Base-by-base conservation (phyloP, 2,888 invertebrate genomes). In the Xanthia icteritia region DNA sequence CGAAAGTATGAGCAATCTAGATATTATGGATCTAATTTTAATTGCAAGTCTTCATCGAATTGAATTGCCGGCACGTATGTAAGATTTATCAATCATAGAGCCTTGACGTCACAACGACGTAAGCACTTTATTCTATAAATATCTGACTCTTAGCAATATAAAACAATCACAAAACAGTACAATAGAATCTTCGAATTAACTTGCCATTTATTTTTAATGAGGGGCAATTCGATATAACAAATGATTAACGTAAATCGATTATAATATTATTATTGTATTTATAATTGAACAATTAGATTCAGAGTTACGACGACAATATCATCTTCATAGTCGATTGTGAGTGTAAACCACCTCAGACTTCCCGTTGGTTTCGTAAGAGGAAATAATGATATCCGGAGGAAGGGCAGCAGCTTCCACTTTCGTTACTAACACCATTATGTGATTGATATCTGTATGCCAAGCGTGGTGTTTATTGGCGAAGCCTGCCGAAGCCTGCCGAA, bases 371-470 rank as follows among this genome's bases (percentile, higher is more conserved):
- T 82, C 78, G 75, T 61, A 82, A 86, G 74, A 86, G 83, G 69
- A 86, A 86, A 82, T 78, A 36, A 75, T 75, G 66, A 64, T 73
- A 84, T 86, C 84, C 86, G 78, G 69, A 82, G 83, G 86, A 84
- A 86, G 83, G 86, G 86, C 84, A 82, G 15, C 71, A 72, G 85
- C 84, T 75, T 75, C 84, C 66, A 86, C 83, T 84, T 84, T 84
- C 83, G 63, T 86, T 82, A 66, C 79, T 78, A 67, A 78, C 69
- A 83, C 82, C 77, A 78, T 65, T 72, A 69, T 70, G 60, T 54
- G 84, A 84, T 85, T 54, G 56, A 72, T 75, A 84, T 84, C 84
- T 82, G 77, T 45, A 74, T 68, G 64, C 58, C 71, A 78, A 48
- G 67, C 63, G 69, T 63, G 27, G 36, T 73, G 70, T 84, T 85